A percentile compares a stretch with the other conserved stretches of the same genome.
Conservation (phyloP, 1,140 invertebrate species). For the Euura saliciscinereae region DNA sequence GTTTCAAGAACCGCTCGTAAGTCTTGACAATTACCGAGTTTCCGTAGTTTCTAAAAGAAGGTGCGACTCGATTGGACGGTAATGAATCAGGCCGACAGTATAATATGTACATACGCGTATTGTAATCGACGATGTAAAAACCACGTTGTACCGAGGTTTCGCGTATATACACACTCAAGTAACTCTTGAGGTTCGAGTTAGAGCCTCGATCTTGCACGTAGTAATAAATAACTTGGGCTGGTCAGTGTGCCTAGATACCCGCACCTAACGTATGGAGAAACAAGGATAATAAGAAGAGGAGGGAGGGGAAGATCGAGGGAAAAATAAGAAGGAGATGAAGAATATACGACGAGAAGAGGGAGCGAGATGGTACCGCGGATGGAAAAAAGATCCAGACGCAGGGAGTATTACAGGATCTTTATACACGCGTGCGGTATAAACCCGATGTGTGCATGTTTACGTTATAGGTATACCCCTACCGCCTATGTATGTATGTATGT, state of each 20-base stretch:
- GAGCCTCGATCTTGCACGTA: slow-evolving; percentile 25
- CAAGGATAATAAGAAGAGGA: slow-evolving; percentile 1
- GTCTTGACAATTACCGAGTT: slow-evolving; percentile 52
- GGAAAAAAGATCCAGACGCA: slow-evolving; percentile 16
- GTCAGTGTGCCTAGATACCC: not conserved
- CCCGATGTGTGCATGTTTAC: slow-evolving; percentile 6
- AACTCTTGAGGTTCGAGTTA: slow-evolving; percentile 32
- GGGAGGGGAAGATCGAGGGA: not conserved
- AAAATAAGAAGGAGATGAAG: slow-evolving; percentile 13
- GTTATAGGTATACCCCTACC: not conserved
- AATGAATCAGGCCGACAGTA: slow-evolving; percentile 53
- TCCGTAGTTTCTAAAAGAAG: slow-evolving; percentile 52
- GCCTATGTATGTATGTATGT: not conserved
- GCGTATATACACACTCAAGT: slow-evolving; percentile 25
- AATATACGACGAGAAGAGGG: slow-evolving; percentile 13
- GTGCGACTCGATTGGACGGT: slow-evolving; percentile 40
- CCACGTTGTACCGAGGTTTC: slow-evolving; percentile 23
- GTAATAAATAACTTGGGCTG: slow-evolving; percentile 40
- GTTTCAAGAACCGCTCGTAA: slow-evolving; percentile 41
- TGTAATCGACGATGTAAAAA: slow-evolving; percentile 49
- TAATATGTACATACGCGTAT: slow-evolving; percentile 40
- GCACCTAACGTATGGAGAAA: not conserved
- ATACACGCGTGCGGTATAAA: slow-evolving; percentile 8
- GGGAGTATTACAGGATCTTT: slow-evolving; percentile 15
- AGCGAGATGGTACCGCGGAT: slow-evolving; percentile 17